Evolutionary conservation across 1,140 invertebrate genomes (phyloP).

Genomic region (Drosophila mayri): DNA sequence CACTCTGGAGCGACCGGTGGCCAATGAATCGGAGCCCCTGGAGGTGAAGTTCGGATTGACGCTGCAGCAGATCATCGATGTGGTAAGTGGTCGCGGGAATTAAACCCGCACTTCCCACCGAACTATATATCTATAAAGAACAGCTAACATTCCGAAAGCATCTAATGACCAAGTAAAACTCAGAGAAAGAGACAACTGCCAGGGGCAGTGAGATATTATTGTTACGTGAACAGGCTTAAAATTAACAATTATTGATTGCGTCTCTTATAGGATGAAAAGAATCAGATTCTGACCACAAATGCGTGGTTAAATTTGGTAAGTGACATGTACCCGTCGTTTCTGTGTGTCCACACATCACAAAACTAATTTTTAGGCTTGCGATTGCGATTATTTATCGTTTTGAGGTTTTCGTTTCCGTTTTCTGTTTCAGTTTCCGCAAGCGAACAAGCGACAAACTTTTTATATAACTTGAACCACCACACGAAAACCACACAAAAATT

Average conservation of each 20-base stretch:
- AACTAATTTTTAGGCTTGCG: slow-evolving; percentile 44
- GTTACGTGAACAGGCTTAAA: slow-evolving; percentile 39
- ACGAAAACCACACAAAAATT: slow-evolving; percentile 54
- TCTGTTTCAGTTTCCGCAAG: slow-evolving; percentile 36
- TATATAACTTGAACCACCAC: slow-evolving; percentile 45
- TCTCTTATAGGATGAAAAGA: slow-evolving; percentile 90
- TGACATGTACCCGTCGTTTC: slow-evolving; percentile 87
- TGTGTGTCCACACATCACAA: slow-evolving; percentile 66
- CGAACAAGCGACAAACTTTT: slow-evolving; percentile 59
- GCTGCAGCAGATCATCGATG: slow-evolving; percentile 99
- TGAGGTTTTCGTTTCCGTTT: slow-evolving; percentile 38
- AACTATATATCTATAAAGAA: slow-evolving; percentile 3
- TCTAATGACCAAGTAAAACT: slow-evolving; percentile 36
- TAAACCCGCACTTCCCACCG: background rate
- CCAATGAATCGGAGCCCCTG: slow-evolving; percentile 96
- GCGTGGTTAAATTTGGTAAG: slow-evolving; percentile 99
- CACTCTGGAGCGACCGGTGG: slow-evolving; percentile 96
- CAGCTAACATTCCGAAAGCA: slow-evolving; percentile 42
- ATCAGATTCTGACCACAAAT: slow-evolving; percentile 97
- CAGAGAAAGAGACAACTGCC: slow-evolving; percentile 23
- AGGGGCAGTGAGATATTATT: slow-evolving; percentile 16
- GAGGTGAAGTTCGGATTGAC: slow-evolving; percentile 98
- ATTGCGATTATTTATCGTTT: slow-evolving; percentile 47
- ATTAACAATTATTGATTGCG: slow-evolving; percentile 74
- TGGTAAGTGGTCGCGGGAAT: slow-evolving; percentile 90